A percentile compares a stretch with the other conserved stretches of the same genome.
Conservation (phyloP, 2,888 invertebrate species). For the Lasioglossum pauxillum region DNA sequence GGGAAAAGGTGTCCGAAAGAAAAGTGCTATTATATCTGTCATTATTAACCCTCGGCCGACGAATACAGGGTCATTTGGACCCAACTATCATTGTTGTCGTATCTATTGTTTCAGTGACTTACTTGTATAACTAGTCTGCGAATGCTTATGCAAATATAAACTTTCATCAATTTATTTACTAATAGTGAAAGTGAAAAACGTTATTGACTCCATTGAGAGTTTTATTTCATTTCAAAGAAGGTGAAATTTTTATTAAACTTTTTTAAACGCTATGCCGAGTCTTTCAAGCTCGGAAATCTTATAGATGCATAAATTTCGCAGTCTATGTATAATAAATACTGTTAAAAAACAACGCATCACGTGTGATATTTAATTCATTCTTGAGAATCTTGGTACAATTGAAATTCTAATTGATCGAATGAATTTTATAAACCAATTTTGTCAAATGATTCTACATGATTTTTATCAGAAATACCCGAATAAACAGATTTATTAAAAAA, state of each 20-base stretch:
- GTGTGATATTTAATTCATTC: neutral
- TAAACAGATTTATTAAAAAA: no score
- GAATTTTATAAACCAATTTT: no score
- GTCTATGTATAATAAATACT: neutral
- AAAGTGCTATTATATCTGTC: slow-evolving; percentile 13
- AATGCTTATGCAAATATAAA: neutral
- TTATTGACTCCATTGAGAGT: neutral
- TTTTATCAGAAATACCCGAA: no score
- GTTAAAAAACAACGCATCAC: neutral
- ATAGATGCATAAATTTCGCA: neutral
- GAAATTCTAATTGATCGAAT: no score
- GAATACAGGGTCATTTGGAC: no score
- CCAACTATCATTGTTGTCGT: no score
- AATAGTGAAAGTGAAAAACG: neutral
- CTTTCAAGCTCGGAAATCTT: neutral
- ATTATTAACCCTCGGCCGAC: slow-evolving; percentile 15
- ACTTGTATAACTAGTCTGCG: neutral
- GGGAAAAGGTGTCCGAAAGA: neutral
- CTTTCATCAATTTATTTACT: no score
- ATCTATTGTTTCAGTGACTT: neutral
- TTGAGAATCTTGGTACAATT: no score
- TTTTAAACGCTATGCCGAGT: neutral
- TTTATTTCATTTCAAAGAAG: neutral
- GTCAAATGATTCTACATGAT: no score
- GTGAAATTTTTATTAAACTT: neutral